Evolutionary conservation across 1,140 invertebrate genomes (phyloP).

Genomic region (Nymphalis io): DNA sequence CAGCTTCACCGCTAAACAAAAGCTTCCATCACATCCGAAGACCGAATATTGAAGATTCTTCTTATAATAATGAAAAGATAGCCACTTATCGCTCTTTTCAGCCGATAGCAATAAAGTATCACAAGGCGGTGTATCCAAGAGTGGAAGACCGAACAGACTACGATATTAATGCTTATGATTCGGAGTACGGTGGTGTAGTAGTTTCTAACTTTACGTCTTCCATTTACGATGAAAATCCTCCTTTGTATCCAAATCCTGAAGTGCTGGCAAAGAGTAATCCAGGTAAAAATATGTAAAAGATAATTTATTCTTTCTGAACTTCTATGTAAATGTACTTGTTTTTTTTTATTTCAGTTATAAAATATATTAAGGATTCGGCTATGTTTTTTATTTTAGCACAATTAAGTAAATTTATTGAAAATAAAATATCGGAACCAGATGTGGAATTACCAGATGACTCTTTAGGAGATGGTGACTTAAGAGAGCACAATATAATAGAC

Average conservation of each 20-base stretch:
- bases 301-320: too few relatives aligned
- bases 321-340: neutral
- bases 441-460: slow-evolving; percentile 74
- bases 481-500: slow-evolving; percentile 77
- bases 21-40: slow-evolving; percentile 58
- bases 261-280: slow-evolving; percentile 57
- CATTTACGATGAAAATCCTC: slow-evolving; percentile 73
- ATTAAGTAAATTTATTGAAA: slow-evolving; percentile 53
- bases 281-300: slow-evolving; percentile 44
- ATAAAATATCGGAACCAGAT: slow-evolving; percentile 58
- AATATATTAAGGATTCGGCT: too few relatives aligned
- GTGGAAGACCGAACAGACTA: slow-evolving; percentile 66
- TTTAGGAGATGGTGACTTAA: slow-evolving; percentile 72
- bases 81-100: slow-evolving; percentile 69
- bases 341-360: neutral
- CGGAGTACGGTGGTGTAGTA: slow-evolving; percentile 68
- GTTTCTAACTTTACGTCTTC: slow-evolving; percentile 74
- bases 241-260: slow-evolving; percentile 75
- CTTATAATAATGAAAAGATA: slow-evolving; percentile 58
- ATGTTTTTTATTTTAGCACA: slow-evolving; percentile 18
- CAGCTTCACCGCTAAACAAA: slow-evolving; percentile 65
- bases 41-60: slow-evolving; percentile 51
- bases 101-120: slow-evolving; percentile 63
- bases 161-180: slow-evolving; percentile 70
- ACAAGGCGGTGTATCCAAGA: slow-evolving; percentile 59